Conservation (phyloP, 2,113 vertebrate genomes). For the Laticauda colubrina region DNA sequence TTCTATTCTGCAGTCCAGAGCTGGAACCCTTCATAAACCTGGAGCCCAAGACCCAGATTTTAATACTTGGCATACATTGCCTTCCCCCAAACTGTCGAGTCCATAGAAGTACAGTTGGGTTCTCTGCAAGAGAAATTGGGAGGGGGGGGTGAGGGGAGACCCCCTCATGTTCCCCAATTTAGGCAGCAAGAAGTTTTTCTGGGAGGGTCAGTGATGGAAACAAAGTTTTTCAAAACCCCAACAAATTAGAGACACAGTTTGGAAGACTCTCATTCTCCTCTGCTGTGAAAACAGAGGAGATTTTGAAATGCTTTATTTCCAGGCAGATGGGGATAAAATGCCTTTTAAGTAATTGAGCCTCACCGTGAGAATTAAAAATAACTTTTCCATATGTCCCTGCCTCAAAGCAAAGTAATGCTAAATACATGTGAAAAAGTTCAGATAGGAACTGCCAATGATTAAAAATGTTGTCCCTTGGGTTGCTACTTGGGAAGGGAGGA, state of each 20-base stretch:
- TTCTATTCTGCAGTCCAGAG: not conserved
- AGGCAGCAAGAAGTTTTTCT: not conserved
- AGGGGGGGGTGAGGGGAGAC: not conserved
- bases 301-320: conserved; percentile 55
- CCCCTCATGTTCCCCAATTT: not conserved
- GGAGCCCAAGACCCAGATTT: not conserved
- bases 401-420: conserved; percentile 63
- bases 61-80: not conserved
- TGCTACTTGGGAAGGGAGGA: conserved; percentile 35
- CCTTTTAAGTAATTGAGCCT: conserved; percentile 59
- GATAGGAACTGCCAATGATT: conserved; percentile 65
- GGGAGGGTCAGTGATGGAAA: not conserved
- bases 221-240: not conserved
- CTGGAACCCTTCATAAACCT: not conserved
- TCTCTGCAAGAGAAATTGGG: not conserved
- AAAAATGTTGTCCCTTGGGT: conserved; percentile 67
- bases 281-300: conserved; percentile 49
- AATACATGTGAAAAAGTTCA: conserved; percentile 65
- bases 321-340: conserved; percentile 53
- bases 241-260: conserved; percentile 18
- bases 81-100: not conserved
- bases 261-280: conserved; percentile 1
- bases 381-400: conserved; percentile 65
- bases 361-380: conserved; percentile 68
- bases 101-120: not conserved